Conservation (phyloP, 1,140 invertebrate species). For the Hylyphantes graminicola region DNA sequence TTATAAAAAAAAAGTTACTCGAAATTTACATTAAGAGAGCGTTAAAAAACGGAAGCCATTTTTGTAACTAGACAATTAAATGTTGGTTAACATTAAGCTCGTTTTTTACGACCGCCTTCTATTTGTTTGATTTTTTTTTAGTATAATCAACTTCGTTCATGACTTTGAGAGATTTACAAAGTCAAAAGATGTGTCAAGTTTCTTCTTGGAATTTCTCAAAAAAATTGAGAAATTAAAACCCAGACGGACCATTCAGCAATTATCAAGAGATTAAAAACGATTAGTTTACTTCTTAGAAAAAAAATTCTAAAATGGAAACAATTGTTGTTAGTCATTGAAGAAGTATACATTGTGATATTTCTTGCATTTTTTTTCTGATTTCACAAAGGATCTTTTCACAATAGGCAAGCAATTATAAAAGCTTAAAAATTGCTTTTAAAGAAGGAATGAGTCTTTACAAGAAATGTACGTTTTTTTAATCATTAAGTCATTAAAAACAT, state of each 20-base stretch:
- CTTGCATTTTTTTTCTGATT: not conserved
- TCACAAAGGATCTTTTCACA: not conserved
- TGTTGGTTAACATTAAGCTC: constrained; percentile 2
- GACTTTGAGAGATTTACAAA: not conserved
- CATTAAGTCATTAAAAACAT: too few relatives aligned
- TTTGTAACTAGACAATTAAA: constrained; percentile 38
- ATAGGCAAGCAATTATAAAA: too few relatives aligned
- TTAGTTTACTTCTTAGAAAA: not conserved
- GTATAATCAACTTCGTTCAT: not conserved
- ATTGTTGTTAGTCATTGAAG: too few relatives aligned
- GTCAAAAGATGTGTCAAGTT: not conserved
- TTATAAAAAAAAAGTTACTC: not conserved
- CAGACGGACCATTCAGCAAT: constrained; percentile 34
- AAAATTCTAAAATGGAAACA: too few relatives aligned
- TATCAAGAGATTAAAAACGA: constrained; percentile 44
- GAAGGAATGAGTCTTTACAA: too few relatives aligned
- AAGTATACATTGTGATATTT: too few relatives aligned
- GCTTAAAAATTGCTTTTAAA: too few relatives aligned
- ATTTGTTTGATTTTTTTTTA: constrained; percentile 2
- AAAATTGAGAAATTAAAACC: constrained; percentile 7
- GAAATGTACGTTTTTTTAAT: too few relatives aligned
- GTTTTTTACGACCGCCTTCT: too few relatives aligned
- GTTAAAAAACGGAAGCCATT: constrained; percentile 3
- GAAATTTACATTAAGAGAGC: not conserved
- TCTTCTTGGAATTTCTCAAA: too few relatives aligned